Conservation (phyloP, 2,113 vertebrate species). For the Spheniscus mendiculus region DNA sequence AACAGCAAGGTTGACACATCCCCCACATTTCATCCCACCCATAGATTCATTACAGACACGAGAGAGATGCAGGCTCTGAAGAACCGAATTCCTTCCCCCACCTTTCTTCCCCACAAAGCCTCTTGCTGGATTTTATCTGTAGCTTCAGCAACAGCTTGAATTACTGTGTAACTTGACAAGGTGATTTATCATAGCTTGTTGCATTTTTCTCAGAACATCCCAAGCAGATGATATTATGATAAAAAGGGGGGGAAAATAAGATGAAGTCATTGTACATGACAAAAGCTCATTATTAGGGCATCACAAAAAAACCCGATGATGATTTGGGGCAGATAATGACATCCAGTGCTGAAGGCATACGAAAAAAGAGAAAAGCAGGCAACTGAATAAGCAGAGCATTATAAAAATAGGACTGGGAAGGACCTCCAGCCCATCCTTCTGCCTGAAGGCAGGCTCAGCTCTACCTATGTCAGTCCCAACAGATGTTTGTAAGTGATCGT, state of each 20-base stretch:
- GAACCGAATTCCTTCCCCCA: slow-evolving; percentile 11
- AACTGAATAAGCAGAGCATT: background rate
- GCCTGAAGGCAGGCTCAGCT: background rate
- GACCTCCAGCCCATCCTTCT: background rate
- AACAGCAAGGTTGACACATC: slow-evolving; percentile 40
- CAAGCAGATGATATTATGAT: slow-evolving; percentile 51
- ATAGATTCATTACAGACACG: background rate
- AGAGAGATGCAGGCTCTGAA: background rate
- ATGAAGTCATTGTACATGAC: slow-evolving; percentile 11
- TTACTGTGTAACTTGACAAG: slow-evolving; percentile 47
- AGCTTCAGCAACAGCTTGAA: slow-evolving; percentile 59
- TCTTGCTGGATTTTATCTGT: slow-evolving; percentile 30
- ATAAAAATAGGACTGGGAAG: background rate
- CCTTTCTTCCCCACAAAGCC: background rate
- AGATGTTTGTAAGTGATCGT: background rate
- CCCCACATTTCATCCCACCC: slow-evolving; percentile 46
- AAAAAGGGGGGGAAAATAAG: background rate
- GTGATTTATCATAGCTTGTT: slow-evolving; percentile 65
- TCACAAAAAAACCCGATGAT: background rate
- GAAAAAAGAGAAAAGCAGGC: background rate
- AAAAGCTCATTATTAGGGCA: slow-evolving; percentile 47
- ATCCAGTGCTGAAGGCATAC: background rate
- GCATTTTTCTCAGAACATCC: slow-evolving; percentile 46
- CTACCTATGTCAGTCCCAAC: background rate
- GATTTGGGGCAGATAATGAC: slow-evolving; percentile 18